phyloP scores from a whole-genome alignment of 2,888 invertebrate genomes.

The Caenorhabditis plicata region DNA sequence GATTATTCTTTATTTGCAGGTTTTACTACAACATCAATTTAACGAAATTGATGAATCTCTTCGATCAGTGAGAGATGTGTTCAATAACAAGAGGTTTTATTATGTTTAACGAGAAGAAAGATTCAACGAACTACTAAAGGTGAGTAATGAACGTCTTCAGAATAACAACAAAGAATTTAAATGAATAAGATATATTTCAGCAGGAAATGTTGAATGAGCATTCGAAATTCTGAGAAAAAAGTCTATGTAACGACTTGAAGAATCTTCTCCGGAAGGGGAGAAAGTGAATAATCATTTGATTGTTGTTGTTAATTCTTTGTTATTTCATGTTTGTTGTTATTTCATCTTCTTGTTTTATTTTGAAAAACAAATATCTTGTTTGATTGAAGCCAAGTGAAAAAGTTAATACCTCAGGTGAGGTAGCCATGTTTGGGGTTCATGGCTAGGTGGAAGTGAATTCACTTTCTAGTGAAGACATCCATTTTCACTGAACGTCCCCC shows the following conservation, averaged over 20 bases:
- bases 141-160: neutral
- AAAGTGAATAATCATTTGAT: conserved; percentile 2
- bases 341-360: neutral
- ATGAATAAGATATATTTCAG: neutral
- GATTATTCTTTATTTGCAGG: too few relatives aligned
- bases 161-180: neutral
- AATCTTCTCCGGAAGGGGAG: conserved; percentile 2
- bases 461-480: conserved; percentile 2
- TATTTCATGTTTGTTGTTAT: conserved; percentile 1
- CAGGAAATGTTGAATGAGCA: conserved; percentile 2
- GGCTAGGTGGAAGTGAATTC: conserved; percentile 2
- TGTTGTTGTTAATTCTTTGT: neutral
- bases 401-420: conserved; percentile 2
- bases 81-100: too few relatives aligned
- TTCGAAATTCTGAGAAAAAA: conserved; percentile 1
- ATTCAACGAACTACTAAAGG: too few relatives aligned
- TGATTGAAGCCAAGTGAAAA: conserved; percentile 2
- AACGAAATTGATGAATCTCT: too few relatives aligned
- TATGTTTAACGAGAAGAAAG: too few relatives aligned
- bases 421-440: conserved; percentile 2
- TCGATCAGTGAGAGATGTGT: too few relatives aligned
- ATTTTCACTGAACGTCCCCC: too few relatives aligned
- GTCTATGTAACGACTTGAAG: conserved; percentile 1
- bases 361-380: conserved; percentile 2
- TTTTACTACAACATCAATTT: too few relatives aligned